Evolutionary conservation across 2,888 invertebrate species (phyloP).

Genomic region (Boloria euphrosyne): DNA sequence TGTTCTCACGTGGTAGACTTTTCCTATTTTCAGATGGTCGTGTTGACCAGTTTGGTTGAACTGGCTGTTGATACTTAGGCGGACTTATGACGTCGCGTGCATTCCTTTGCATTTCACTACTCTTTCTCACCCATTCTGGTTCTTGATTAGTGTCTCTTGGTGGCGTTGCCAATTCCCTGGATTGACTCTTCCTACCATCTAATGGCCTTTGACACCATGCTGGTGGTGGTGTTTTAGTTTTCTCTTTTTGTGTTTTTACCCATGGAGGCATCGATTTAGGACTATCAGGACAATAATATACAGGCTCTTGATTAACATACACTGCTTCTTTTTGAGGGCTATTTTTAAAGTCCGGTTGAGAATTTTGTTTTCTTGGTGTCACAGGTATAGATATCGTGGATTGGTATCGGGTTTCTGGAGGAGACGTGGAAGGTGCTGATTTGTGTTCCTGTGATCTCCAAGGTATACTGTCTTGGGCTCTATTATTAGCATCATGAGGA

Average conservation of each 20-base stretch:
- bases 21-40: constrained; percentile 73
- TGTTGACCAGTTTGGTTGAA: constrained; percentile 74
- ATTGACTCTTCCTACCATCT: constrained; percentile 64
- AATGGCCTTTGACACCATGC: constrained; percentile 72
- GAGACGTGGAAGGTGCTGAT: constrained; percentile 52
- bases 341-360: constrained; percentile 61
- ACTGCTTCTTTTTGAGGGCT: constrained; percentile 67
- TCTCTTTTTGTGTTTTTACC: constrained; percentile 76
- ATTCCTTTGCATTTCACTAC: constrained; percentile 68
- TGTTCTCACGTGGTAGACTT: constrained; percentile 67
- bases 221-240: constrained; percentile 77
- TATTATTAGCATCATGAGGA: constrained; percentile 60
- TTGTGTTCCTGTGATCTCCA: constrained; percentile 59
- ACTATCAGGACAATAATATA: constrained; percentile 73
- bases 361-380: constrained; percentile 63
- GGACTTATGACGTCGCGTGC: constrained; percentile 71
- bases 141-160: constrained; percentile 67
- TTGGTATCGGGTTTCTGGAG: constrained; percentile 68
- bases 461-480: constrained; percentile 53
- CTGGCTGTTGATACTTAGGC: constrained; percentile 69
- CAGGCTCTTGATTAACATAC: constrained; percentile 74
- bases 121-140: constrained; percentile 76
- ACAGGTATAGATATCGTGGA: constrained; percentile 78
- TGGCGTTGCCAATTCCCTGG: constrained; percentile 69
- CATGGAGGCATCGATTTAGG: constrained; percentile 74